A percentile compares a stretch with the other conserved stretches of the same genome.
Conservation (phyloP, 2,888 invertebrate species). For the Leptarthrus brevirostris region DNA sequence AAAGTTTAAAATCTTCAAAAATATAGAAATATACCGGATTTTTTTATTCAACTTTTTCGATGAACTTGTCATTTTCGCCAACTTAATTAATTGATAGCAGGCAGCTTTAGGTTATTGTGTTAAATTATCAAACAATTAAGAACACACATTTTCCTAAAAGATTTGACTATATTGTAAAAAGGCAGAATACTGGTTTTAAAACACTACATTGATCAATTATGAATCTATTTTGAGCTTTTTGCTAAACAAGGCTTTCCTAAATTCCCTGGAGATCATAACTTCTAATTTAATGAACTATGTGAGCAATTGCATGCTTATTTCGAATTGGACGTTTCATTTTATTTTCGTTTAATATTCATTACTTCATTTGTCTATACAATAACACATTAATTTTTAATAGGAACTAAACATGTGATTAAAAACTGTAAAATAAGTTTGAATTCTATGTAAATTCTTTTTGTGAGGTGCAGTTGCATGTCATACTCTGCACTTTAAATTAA, state of each 20-base stretch:
- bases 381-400: too few species aligned
- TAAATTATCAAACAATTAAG: constrained; percentile 40
- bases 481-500: too few species aligned
- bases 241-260: constrained; percentile 5
- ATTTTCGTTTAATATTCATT: too few species aligned
- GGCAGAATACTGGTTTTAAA: constrained; percentile 33
- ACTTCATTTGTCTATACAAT: too few species aligned
- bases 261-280: constrained; percentile 27
- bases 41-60: background rate
- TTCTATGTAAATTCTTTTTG: too few species aligned
- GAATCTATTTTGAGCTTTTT: constrained; percentile 13
- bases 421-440: too few species aligned
- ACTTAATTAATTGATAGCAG: background rate
- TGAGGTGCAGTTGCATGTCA: too few species aligned
- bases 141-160: constrained; percentile 41
- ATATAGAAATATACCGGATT: background rate
- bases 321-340: too few species aligned
- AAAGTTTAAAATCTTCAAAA: too few species aligned
- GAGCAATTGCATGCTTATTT: too few species aligned
- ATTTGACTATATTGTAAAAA: constrained; percentile 20
- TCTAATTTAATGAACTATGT: constrained; percentile 22
- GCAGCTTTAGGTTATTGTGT: constrained; percentile 32
- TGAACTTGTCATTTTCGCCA: too few species aligned
- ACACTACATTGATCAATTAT: background rate
- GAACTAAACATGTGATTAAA: too few species aligned